phyloP scores from a whole-genome alignment of 2,113 vertebrate species.

The Otolemur garnettii region DNA sequence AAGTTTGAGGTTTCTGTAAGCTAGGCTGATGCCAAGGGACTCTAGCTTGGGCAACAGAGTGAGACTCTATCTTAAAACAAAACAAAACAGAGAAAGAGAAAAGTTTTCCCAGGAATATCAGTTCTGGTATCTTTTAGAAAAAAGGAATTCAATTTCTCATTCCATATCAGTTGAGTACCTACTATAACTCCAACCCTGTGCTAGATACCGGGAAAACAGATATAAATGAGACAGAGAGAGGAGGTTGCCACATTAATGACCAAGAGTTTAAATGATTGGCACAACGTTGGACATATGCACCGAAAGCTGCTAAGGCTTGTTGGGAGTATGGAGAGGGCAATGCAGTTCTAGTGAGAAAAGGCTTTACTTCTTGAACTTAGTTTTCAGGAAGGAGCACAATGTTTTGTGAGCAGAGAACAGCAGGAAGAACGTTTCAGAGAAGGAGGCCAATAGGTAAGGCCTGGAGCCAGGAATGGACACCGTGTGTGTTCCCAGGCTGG shows the following conservation, averaged over 20 bases:
- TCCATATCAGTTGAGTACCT: not conserved
- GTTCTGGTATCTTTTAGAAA: not conserved
- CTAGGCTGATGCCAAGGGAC: no score
- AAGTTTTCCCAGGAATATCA: not conserved
- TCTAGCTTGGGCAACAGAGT: no score
- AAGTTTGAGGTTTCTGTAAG: no score
- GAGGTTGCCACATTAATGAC: accelerated
- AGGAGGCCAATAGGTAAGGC: not conserved
- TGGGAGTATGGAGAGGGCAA: not conserved
- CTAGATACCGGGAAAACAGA: not conserved
- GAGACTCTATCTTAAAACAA: no score
- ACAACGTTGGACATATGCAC: accelerated
- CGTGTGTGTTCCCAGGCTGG: not conserved
- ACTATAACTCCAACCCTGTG: not conserved
- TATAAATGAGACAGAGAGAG: not conserved
- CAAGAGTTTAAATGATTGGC: not conserved
- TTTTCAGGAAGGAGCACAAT: not conserved
- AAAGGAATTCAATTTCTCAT: not conserved
- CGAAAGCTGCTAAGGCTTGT: not conserved
- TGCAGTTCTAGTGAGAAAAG: not conserved
- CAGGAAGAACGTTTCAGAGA: not conserved
- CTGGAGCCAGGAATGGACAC: not conserved
- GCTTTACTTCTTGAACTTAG: not conserved
- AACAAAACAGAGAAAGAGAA: no score
- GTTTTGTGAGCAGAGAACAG: not conserved